Conservation (phyloP, 2,113 vertebrate genomes). For the Vireo altiloquus region DNA sequence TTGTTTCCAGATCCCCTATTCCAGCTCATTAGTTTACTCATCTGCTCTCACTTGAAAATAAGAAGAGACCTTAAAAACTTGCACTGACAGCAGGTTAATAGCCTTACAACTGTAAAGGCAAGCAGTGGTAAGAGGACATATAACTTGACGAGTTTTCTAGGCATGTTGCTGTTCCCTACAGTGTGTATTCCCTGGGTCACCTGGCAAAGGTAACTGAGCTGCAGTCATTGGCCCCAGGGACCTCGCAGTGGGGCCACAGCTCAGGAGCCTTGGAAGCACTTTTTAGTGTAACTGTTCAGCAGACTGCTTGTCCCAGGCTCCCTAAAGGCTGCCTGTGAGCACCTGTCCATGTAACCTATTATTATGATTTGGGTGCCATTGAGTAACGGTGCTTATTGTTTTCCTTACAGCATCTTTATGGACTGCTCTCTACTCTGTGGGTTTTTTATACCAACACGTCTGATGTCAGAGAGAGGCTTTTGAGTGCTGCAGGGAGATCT, state of each 20-base stretch:
- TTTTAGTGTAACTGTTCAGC: background rate
- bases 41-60: conserved; percentile 1
- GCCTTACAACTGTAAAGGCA: background rate
- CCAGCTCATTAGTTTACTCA: background rate
- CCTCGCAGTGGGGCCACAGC: background rate
- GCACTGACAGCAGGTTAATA: background rate
- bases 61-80: background rate
- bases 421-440: background rate
- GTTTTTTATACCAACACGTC: background rate
- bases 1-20: background rate
- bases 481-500: background rate
- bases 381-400: background rate
- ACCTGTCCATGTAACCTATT: background rate
- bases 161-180: background rate
- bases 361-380: background rate
- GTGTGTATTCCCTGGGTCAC: background rate
- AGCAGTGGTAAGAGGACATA: background rate
- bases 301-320: background rate
- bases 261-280: background rate
- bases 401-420: background rate
- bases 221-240: too few species aligned
- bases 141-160: background rate
- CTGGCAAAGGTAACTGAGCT: too few species aligned
- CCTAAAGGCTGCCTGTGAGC: background rate
- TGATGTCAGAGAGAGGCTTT: background rate